A percentile compares a stretch with the other conserved stretches of the same genome.
Conservation (phyloP, 2,888 invertebrate species). For the Calameuta pallipes region DNA sequence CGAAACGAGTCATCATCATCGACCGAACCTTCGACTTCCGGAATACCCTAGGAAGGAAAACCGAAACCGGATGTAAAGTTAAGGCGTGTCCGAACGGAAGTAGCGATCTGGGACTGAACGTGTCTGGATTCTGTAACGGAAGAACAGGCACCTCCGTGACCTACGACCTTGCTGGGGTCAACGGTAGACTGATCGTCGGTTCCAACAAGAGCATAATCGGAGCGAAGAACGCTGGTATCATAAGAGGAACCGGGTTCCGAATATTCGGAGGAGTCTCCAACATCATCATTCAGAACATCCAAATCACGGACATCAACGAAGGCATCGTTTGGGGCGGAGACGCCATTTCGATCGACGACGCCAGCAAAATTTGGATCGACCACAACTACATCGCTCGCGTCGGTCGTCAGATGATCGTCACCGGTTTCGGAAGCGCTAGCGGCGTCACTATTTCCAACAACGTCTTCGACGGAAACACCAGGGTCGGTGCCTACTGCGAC, state of each 20-base stretch:
- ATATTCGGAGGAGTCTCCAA: background rate
- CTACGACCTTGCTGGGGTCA: background rate
- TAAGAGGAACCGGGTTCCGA: background rate
- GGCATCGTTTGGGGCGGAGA: background rate
- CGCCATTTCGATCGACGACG: background rate
- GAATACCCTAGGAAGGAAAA: background rate
- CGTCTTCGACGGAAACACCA: background rate
- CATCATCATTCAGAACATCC: background rate
- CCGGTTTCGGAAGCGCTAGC: background rate
- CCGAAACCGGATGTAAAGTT: background rate
- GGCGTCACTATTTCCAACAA: background rate
- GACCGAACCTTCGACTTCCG: background rate
- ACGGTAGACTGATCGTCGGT: background rate
- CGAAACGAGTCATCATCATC: background rate
- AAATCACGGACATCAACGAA: background rate
- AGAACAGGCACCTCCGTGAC: background rate
- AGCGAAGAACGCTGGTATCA: background rate
- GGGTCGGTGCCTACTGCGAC: background rate
- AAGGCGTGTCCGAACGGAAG: background rate
- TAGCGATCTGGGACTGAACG: background rate
- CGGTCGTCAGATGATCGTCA: background rate
- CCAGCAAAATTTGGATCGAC: background rate
- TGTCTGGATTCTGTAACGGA: background rate
- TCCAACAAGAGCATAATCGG: background rate
- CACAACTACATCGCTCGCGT: background rate